Evolutionary conservation across 37 sponge, comb jelly and placozoan species (phyloP).

Genomic region (Cladorhizidae sp.): DNA sequence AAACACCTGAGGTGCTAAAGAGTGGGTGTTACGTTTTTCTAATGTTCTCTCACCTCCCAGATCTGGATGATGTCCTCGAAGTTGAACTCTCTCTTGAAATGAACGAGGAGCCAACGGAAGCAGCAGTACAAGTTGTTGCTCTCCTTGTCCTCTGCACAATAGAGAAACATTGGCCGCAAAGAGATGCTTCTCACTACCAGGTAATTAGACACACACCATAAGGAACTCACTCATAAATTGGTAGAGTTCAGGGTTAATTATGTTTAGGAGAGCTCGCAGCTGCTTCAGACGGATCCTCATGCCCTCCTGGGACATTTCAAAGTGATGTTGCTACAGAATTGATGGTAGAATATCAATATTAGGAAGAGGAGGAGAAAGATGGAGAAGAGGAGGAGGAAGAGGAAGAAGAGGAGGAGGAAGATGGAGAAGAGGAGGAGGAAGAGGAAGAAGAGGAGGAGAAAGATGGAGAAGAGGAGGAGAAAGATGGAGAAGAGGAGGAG

Average conservation of each 20-base stretch:
- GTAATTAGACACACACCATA: background rate
- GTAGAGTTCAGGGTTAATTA: conserved; percentile 70
- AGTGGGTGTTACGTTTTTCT: too few relatives aligned
- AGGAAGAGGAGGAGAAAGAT: background rate
- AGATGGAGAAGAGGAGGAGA: background rate
- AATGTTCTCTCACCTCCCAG: conserved; percentile 80
- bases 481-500: too few relatives aligned
- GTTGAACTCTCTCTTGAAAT: conserved; percentile 92
- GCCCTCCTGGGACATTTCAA: conserved; percentile 76
- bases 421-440: too few relatives aligned
- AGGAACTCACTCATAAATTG: conserved; percentile 71
- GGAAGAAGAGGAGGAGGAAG: too few relatives aligned
- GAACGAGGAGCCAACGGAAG: conserved; percentile 93
- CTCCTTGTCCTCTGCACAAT: conserved; percentile 69
- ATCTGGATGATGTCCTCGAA: conserved; percentile 66
- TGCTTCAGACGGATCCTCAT: conserved; percentile 74
- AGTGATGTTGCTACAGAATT: conserved; percentile 61
- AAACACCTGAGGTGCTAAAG: too few relatives aligned
- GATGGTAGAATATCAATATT: background rate
- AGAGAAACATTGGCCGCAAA: background rate
- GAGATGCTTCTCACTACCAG: background rate
- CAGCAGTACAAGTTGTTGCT: conserved; percentile 84
- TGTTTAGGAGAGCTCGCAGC: conserved; percentile 64
- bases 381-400: too few relatives aligned
- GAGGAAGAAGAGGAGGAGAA: too few relatives aligned